Percentiles rank a stretch among this genome's conserved stretches.
Conservation (phyloP, 2,888 invertebrate species). For the Hypomecis atomaria region DNA sequence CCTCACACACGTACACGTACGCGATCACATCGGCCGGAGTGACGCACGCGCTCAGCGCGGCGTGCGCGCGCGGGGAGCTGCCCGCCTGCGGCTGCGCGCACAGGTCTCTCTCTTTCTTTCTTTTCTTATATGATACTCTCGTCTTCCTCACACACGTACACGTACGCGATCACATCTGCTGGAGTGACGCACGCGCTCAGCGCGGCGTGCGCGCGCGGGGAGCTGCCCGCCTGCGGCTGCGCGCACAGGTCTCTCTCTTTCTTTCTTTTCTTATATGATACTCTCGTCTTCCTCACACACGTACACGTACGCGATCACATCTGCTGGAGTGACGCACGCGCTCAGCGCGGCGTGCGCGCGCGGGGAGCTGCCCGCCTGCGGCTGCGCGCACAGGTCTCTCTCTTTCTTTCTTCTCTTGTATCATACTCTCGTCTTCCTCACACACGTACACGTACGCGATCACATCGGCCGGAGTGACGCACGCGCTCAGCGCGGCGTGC, state of each 20-base stretch:
- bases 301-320: too few relatives aligned
- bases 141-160: slow-evolving; percentile 93
- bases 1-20: slow-evolving; percentile 97
- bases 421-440: slow-evolving; percentile 79
- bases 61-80: slow-evolving; percentile 96
- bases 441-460: slow-evolving; percentile 97
- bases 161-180: slow-evolving; percentile 96
- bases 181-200: slow-evolving; percentile 96
- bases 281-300: slow-evolving; percentile 88
- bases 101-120: slow-evolving; percentile 32
- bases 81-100: slow-evolving; percentile 91
- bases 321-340: slow-evolving; percentile 96
- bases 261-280: too few relatives aligned
- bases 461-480: slow-evolving; percentile 96
- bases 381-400: slow-evolving; percentile 83
- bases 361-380: slow-evolving; percentile 93
- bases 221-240: slow-evolving; percentile 93
- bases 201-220: slow-evolving; percentile 95
- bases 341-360: slow-evolving; percentile 95
- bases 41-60: slow-evolving; percentile 94
- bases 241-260: slow-evolving; percentile 57
- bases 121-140: too few relatives aligned
- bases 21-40: slow-evolving; percentile 97
- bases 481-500: slow-evolving; percentile 95
- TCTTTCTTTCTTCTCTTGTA: too few relatives aligned